Conservation (phyloP, 2,888 invertebrate species). For the Siphonodentalium dalli region DNA sequence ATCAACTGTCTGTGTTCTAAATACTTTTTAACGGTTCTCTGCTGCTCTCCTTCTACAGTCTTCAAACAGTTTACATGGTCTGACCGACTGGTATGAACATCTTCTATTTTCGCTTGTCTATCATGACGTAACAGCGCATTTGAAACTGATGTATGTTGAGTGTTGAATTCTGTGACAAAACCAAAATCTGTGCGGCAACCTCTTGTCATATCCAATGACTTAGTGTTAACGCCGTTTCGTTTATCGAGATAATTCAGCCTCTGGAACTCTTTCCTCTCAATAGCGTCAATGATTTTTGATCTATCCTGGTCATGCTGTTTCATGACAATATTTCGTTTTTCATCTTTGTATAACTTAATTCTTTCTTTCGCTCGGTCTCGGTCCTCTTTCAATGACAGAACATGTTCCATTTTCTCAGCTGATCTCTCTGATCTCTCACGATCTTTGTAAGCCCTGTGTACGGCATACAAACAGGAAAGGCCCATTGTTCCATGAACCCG, state of each 20-base stretch:
- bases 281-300: conserved; percentile 40
- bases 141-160: conserved; percentile 62
- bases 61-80: conserved; percentile 38
- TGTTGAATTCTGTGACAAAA: conserved; percentile 58
- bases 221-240: conserved; percentile 42
- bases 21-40: conserved; percentile 57
- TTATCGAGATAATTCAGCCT: conserved; percentile 47
- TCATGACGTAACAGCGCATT: conserved; percentile 62
- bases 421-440: conserved; percentile 54
- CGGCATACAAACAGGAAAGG: conserved; percentile 58
- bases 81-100: conserved; percentile 31
- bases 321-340: conserved; percentile 44
- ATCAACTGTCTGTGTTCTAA: conserved; percentile 59
- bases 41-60: conserved; percentile 46
- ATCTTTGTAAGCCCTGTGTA: conserved; percentile 62
- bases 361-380: conserved; percentile 53
- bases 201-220: conserved; percentile 38
- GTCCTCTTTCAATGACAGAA: conserved; percentile 52
- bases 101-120: conserved; percentile 51
- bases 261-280: conserved; percentile 50
- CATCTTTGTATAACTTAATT: conserved; percentile 51
- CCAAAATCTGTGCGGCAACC: conserved; percentile 43
- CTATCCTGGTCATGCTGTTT: conserved; percentile 48
- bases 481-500: conserved; percentile 58
- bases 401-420: conserved; percentile 52